Percentiles rank a stretch among this genome's conserved stretches.
Evolutionary conservation across 2,888 invertebrate species (phyloP).

Genomic region (Podabrus alpinus): DNA sequence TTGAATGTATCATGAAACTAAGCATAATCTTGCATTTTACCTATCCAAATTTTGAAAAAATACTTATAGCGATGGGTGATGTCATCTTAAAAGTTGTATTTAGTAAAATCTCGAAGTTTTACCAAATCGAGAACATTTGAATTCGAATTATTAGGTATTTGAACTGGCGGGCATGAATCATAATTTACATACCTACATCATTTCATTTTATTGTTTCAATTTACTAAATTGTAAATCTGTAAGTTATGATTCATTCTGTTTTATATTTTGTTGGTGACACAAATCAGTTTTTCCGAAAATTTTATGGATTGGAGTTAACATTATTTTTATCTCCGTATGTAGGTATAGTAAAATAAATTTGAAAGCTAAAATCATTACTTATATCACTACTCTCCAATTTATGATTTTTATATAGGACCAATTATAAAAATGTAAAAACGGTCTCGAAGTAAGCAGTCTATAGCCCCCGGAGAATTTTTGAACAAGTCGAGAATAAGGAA

Average conservation of each 20-base stretch:
- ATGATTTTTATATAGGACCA: no score
- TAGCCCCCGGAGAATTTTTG: no score
- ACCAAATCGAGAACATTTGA: neutral
- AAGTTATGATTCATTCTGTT: neutral
- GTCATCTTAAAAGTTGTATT: neutral
- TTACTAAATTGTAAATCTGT: neutral
- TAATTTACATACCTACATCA: neutral
- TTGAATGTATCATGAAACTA: no score
- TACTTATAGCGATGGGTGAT: neutral
- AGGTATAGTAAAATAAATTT: no score
- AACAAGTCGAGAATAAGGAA: no score
- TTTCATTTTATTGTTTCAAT: neutral
- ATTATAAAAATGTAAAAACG: no score
- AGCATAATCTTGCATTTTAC: neutral
- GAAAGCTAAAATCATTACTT: no score
- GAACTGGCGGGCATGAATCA: neutral
- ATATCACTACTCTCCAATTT: no score
- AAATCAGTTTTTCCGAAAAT: neutral
- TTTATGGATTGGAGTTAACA: no score
- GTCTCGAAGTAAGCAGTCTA: no score
- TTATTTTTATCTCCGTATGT: no score
- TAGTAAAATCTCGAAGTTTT: neutral
- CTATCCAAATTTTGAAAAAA: neutral
- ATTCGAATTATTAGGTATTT: neutral
- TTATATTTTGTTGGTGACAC: neutral